phyloP scores from a whole-genome alignment of 1,140 invertebrate species.

The Belonocnema kinseyi region DNA sequence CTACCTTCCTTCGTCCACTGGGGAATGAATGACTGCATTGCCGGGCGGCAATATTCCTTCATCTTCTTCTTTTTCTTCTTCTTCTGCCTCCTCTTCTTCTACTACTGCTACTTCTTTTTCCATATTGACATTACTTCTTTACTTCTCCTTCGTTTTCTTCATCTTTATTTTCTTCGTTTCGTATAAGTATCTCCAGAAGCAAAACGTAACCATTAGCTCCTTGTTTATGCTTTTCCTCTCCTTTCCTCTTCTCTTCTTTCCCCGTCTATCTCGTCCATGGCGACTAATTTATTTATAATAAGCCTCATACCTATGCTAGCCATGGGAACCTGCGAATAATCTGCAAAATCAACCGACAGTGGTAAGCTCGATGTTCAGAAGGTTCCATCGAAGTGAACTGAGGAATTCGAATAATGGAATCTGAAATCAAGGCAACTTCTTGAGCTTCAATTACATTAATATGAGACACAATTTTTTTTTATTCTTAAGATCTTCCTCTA shows the following conservation, averaged over 20 bases:
- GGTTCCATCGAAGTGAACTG: too few species aligned
- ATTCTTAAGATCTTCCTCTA: too few species aligned
- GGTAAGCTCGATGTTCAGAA: too few species aligned
- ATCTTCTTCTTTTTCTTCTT: constrained; percentile 25
- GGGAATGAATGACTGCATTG: constrained; percentile 38
- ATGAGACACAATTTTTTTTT: too few species aligned
- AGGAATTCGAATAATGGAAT: too few species aligned
- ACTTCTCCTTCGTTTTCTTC: constrained; percentile 31
- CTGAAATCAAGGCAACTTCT: too few species aligned
- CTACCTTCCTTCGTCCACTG: constrained; percentile 58
- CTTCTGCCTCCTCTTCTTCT: too few species aligned
- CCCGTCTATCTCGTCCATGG: constrained; percentile 2
- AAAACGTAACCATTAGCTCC: neutral
- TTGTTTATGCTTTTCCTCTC: neutral
- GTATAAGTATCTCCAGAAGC: neutral
- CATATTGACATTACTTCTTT: neutral
- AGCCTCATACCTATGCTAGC: constrained; percentile 42
- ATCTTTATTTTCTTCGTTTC: neutral
- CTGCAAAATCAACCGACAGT: too few species aligned
- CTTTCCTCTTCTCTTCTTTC: constrained; percentile 31
- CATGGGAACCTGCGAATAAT: constrained; percentile 41
- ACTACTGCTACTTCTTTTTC: too few species aligned
- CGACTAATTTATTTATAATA: constrained; percentile 61
- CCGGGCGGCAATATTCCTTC: constrained; percentile 40
- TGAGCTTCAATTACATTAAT: too few species aligned